These are phyloP conservation scores for Phenacoccus solenopsis DNA, from an alignment of 1,140 invertebrate genomes.

Conservation along the genomic window DNA sequence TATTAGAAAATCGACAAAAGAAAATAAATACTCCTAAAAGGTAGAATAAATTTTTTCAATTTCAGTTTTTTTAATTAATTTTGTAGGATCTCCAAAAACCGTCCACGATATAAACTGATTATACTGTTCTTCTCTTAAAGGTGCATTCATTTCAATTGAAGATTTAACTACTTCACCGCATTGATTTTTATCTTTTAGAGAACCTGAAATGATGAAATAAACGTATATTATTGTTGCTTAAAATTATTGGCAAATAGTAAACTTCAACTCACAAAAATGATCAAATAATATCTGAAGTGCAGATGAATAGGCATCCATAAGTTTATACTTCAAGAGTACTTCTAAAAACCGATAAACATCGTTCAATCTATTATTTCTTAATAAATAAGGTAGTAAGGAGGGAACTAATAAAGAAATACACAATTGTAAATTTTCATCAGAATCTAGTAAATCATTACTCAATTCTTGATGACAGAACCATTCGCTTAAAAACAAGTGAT, in stretches of 20 bases:
- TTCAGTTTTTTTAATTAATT: slow-evolving; percentile 8
- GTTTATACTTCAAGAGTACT: slow-evolving; percentile 10
- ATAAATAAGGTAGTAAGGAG: background rate
- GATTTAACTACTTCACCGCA: slow-evolving; percentile 22
- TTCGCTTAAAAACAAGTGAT: slow-evolving; percentile 21
- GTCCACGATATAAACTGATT: slow-evolving; percentile 18
- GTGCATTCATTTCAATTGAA: slow-evolving; percentile 18
- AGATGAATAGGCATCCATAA: slow-evolving; percentile 11
- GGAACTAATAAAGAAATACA: background rate
- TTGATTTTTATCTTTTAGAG: slow-evolving; percentile 1
- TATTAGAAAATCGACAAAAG: background rate
- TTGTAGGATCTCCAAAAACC: background rate
- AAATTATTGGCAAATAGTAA: background rate
- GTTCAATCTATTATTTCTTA: slow-evolving; percentile 9
- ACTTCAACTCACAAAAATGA: slow-evolving; percentile 20
- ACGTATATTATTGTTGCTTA: background rate
- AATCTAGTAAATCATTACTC: background rate
- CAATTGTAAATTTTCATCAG: slow-evolving; percentile 5
- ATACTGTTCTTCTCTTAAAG: slow-evolving; percentile 20
- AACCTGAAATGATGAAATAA: slow-evolving; percentile 7
- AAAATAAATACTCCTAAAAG: background rate
- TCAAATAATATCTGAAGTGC: slow-evolving; percentile 16
- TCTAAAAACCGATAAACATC: slow-evolving; percentile 12
- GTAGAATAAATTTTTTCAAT: slow-evolving; percentile 8
- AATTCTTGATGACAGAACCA: slow-evolving; percentile 15